A percentile compares a stretch with the other conserved stretches of the same genome.
These are phyloP conservation scores for Cheilosia grossa DNA, from an alignment of 2,888 invertebrate genomes.

Conservation along the genomic window DNA sequence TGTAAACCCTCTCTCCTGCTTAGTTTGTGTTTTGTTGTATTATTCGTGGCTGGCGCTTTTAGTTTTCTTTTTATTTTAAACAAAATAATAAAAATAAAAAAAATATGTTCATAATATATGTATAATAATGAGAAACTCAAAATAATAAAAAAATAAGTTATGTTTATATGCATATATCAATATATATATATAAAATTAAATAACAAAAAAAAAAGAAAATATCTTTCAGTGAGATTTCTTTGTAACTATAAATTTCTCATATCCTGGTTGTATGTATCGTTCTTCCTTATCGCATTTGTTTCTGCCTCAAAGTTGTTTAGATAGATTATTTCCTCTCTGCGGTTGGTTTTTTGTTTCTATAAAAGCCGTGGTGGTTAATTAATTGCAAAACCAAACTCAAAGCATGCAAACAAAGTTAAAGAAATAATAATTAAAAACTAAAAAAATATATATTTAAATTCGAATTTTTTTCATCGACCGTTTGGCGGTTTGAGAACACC, in stretches of 20 bases:
- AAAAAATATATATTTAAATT: constrained; percentile 49
- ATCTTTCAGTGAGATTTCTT: constrained; percentile 56
- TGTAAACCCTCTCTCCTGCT: constrained; percentile 32
- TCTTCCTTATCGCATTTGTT: constrained; percentile 8
- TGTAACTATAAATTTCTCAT: constrained; percentile 13
- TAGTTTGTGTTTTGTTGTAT: constrained; percentile 13
- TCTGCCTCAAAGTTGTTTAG: constrained; percentile 10
- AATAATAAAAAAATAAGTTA: constrained; percentile 68
- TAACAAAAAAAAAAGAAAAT: constrained; percentile 60
- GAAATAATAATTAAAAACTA: constrained; percentile 27
- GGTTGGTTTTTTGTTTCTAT: constrained; percentile 9
- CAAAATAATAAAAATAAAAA: constrained; percentile 48
- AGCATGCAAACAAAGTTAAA: constrained; percentile 51
- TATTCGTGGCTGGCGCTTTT: constrained; percentile 45
- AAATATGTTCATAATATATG: constrained; percentile 53
- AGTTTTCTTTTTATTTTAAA: constrained; percentile 24
- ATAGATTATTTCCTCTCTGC: constrained; percentile 12
- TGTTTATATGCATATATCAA: constrained; percentile 44
- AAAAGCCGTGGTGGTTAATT: constrained; percentile 20
- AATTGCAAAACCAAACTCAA: constrained; percentile 51
- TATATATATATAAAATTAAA: constrained; percentile 58
- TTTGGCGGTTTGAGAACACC: constrained; percentile 45
- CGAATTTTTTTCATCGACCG: constrained; percentile 50
- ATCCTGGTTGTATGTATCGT: constrained; percentile 28
- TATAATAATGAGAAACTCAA: constrained; percentile 59